Base-by-base conservation (phyloP, 2,797 vertebrate species). In the Ambastaia sidthimunki region DNA sequence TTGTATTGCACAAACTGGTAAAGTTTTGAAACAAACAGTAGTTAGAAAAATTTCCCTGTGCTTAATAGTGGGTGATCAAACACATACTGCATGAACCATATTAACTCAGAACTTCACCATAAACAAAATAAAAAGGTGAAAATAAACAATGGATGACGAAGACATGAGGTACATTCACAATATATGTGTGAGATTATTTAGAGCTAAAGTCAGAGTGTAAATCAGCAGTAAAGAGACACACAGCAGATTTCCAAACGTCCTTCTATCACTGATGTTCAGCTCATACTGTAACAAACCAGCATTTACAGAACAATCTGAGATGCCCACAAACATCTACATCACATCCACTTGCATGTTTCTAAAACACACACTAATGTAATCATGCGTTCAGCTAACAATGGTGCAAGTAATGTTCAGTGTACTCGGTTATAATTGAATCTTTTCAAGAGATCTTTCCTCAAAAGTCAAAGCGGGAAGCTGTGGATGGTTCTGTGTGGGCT, bases 11-110 rank as follows among this genome's bases (percentile, higher is more conserved):
- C 86, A 87, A 81, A 85, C 76, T 50, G 73, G 41, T 78, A 62
- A 81, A 44, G 76, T 83, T 76, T 80, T 19, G 74, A 82, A 83
- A 82, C 54, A 57, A 85, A 80, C 82, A 78, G 73, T 79, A 85
- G 79, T 82, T 84, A 87, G 81, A 87, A 85, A 87, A 84, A 44
- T 65, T 47, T 87, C 84, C 84, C 84, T 85, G 84, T 84, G 86
- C 78, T 85, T 84, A 67, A 55, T 84, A 78, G 76, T 76, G 70
- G 76, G 70, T 82, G 81, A 82, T 80, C 60, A 60, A 84, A 76
- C 80, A 82, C 70, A 84, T 71, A 72, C 75, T 74, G 60, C 79
- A 74, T 76, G 71, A 77, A 75, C 69, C 78, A 65, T 55, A 59
- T 65, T 59, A 31, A 67, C 78, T 59, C 48, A 66, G 31, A 75